Conservation (phyloP, 2,888 invertebrate species). For the Octodonta nipae region DNA sequence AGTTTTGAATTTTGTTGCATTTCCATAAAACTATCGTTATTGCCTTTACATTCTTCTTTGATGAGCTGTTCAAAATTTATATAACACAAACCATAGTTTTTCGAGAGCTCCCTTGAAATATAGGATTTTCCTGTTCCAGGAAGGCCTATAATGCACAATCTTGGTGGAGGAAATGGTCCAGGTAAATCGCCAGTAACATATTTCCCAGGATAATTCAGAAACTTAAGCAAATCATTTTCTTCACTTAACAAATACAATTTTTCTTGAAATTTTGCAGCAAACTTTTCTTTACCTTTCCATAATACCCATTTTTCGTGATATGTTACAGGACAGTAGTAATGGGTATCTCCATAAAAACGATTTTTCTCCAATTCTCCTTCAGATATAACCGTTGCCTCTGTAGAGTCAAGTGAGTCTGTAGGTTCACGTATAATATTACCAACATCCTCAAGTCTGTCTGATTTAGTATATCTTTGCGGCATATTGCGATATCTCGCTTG, state of each 20-base stretch:
- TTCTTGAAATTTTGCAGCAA: slow-evolving; percentile 39
- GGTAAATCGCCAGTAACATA: slow-evolving; percentile 32
- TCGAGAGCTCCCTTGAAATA: slow-evolving; percentile 38
- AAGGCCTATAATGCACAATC: slow-evolving; percentile 46
- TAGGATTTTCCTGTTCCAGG: slow-evolving; percentile 43
- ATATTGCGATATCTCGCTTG: slow-evolving; percentile 32
- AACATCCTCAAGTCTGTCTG: slow-evolving; percentile 38
- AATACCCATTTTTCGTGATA: slow-evolving; percentile 40
- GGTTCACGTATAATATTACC: too few species aligned
- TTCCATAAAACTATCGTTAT: slow-evolving; percentile 11
- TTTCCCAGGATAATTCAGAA: slow-evolving; percentile 38
- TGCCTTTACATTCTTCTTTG: slow-evolving; percentile 12
- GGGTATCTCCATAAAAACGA: slow-evolving; percentile 43
- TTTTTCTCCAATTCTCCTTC: slow-evolving; percentile 26
- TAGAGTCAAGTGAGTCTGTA: slow-evolving; percentile 26
- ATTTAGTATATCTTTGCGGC: slow-evolving; percentile 37
- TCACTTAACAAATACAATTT: slow-evolving; percentile 43
- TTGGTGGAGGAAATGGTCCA: slow-evolving; percentile 35
- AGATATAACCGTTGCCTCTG: slow-evolving; percentile 12
- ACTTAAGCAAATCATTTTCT: slow-evolving; percentile 38
- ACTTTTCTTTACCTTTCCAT: slow-evolving; percentile 47
- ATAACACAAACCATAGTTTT: slow-evolving; percentile 43
- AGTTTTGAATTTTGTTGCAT: slow-evolving; percentile 8
- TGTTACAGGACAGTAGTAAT: slow-evolving; percentile 49
- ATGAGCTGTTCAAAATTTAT: slow-evolving; percentile 36